Conservation (phyloP, 2,113 vertebrate genomes). For the Spea bombifrons region DNA sequence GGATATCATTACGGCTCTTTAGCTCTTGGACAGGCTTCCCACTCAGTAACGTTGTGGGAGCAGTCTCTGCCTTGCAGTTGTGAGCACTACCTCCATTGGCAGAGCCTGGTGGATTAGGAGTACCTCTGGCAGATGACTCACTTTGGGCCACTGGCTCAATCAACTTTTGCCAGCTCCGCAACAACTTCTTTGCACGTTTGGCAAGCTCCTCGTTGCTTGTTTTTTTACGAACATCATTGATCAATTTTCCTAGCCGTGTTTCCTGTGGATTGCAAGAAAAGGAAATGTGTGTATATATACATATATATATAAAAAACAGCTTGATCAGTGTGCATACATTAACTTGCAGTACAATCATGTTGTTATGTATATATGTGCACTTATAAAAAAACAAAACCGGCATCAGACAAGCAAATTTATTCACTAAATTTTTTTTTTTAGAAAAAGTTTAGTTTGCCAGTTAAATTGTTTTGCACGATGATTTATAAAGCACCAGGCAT, state of each 20-base stretch:
- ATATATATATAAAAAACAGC: too few species aligned
- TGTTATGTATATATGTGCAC: too few species aligned
- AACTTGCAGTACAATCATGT: too few species aligned
- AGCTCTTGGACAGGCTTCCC: constrained; percentile 76
- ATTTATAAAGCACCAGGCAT: too few species aligned
- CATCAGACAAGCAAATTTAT: not conserved
- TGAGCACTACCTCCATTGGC: constrained; percentile 76
- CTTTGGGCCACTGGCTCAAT: constrained; percentile 76
- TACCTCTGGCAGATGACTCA: constrained; percentile 69
- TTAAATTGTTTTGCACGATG: too few species aligned
- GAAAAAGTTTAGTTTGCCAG: not conserved
- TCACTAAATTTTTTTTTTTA: not conserved
- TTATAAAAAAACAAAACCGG: too few species aligned
- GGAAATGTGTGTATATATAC: too few species aligned
- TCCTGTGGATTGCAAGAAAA: constrained; percentile 66
- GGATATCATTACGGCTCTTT: constrained; percentile 85
- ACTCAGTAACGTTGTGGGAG: constrained; percentile 64
- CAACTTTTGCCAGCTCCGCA: constrained; percentile 89
- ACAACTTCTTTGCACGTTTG: constrained; percentile 87
- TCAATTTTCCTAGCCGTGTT: constrained; percentile 89
- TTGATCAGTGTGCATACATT: too few species aligned
- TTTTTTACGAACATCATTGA: constrained; percentile 92
- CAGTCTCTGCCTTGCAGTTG: constrained; percentile 73
- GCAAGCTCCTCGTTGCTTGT: constrained; percentile 89
- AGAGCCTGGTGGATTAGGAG: constrained; percentile 70